Percentiles rank a stretch among this genome's conserved stretches.
phyloP scores from a whole-genome alignment of 2,113 vertebrate genomes.

The Apistogramma diplotaenia region DNA sequence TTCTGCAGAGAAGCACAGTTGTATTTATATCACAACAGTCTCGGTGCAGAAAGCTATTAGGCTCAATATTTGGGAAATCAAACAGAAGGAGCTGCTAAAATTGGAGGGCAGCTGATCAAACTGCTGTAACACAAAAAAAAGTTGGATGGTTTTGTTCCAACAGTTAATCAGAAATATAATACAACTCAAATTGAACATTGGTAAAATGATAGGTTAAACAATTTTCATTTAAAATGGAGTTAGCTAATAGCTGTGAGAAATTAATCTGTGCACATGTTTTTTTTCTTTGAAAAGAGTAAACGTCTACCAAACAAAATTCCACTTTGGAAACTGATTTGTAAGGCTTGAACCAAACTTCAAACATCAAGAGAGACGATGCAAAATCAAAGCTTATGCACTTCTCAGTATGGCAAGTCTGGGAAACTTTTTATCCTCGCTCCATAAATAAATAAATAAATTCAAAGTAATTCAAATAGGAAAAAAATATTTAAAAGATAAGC shows the following conservation, averaged over 20 bases:
- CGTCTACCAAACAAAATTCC: neutral
- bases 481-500: neutral
- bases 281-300: neutral
- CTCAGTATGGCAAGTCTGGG: neutral
- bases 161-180: neutral
- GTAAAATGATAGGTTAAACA: neutral
- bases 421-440: neutral
- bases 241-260: neutral
- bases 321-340: constrained; percentile 1
- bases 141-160: neutral
- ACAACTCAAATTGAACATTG: neutral
- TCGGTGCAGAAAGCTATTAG: neutral
- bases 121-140: neutral
- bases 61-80: neutral
- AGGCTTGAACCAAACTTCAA: neutral
- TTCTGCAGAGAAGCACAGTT: neutral
- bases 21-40: neutral
- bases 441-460: neutral
- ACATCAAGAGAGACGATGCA: constrained; percentile 6
- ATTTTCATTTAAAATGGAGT: neutral
- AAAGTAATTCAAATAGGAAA: neutral
- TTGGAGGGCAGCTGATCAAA: neutral
- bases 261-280: neutral
- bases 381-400: constrained; percentile 17
- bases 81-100: neutral